Evolutionary conservation across 2,797 vertebrate genomes (phyloP).

Genomic region (Gallinago solitaria): DNA sequence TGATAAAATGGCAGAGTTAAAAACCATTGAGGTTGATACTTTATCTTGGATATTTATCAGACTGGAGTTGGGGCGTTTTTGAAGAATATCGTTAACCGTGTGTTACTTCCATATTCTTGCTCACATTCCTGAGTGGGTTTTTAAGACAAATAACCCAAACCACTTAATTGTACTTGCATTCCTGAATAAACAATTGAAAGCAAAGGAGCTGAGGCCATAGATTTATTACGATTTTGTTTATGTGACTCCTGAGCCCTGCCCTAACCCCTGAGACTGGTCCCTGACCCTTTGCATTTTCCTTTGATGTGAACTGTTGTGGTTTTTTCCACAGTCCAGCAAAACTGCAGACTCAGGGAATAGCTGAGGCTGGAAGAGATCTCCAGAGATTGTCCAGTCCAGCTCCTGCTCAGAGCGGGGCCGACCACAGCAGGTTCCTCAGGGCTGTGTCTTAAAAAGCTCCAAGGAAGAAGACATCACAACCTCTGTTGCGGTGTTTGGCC

Average conservation of each 20-base stretch:
- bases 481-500: not conserved
- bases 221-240: not conserved
- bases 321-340: not conserved
- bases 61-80: not conserved
- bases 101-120: not conserved
- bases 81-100: not conserved
- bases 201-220: not conserved
- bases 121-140: not conserved
- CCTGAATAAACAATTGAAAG: conserved; percentile 44
- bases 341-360: not conserved
- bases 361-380: not conserved
- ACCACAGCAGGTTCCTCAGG: not conserved
- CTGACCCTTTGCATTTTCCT: not conserved
- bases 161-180: conserved; percentile 14
- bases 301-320: not conserved
- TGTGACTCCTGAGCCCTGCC: not conserved
- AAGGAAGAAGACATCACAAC: not conserved
- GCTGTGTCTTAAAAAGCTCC: not conserved
- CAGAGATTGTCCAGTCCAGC: not conserved
- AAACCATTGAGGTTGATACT: not conserved
- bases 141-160: not conserved
- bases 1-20: not conserved
- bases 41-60: not conserved
- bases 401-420: not conserved
- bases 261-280: not conserved